These are phyloP conservation scores for Uloborus diversus DNA, from an alignment of 1,140 invertebrate species.

Conservation along the genomic window DNA sequence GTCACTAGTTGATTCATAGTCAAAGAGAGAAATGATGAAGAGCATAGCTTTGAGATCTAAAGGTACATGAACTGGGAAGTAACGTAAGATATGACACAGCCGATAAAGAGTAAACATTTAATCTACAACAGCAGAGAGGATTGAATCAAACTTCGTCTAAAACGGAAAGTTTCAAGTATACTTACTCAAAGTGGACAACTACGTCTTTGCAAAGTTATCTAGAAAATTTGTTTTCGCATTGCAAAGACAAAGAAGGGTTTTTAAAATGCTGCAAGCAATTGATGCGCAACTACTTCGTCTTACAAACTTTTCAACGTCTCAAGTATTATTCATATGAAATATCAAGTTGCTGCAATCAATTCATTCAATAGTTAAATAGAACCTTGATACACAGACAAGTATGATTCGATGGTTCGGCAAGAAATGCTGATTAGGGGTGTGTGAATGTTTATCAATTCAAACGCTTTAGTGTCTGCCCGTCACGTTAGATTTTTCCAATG, in stretches of 20 bases:
- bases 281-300: neutral
- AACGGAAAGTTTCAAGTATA: constrained; percentile 12
- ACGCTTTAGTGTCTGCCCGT: too few relatives aligned
- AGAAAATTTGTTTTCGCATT: constrained; percentile 47
- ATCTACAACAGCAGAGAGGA: constrained; percentile 41
- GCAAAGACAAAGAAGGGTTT: constrained; percentile 36
- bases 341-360: constrained; percentile 12
- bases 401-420: too few relatives aligned
- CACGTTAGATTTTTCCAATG: too few relatives aligned
- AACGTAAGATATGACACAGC: neutral
- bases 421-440: too few relatives aligned
- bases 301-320: neutral
- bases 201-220: constrained; percentile 54
- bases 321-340: constrained; percentile 20
- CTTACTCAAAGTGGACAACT: constrained; percentile 25
- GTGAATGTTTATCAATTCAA: too few relatives aligned
- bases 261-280: neutral
- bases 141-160: constrained; percentile 8
- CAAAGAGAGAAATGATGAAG: constrained; percentile 18
- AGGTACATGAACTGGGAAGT: neutral
- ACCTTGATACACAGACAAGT: too few relatives aligned
- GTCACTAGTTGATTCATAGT: constrained; percentile 6
- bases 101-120: neutral
- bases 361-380: too few relatives aligned
- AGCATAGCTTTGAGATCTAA: constrained; percentile 29